Conservation (phyloP, 2,888 invertebrate genomes). For the Sceliomorpha sp. region DNA sequence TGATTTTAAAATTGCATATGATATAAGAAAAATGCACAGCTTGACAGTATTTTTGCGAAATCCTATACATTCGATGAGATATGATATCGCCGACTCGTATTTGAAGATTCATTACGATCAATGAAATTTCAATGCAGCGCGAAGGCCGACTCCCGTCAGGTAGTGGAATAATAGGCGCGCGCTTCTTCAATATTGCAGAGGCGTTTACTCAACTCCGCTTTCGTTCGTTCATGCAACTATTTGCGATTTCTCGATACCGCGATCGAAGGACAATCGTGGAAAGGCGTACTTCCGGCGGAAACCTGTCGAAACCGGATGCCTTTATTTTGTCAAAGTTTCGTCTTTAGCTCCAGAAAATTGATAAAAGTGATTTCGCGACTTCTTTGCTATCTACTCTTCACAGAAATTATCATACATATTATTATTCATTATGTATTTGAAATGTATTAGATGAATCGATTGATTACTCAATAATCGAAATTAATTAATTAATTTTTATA, state of each 20-base stretch:
- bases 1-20: no score
- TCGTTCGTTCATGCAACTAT: constrained; percentile 36
- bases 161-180: constrained; percentile 28
- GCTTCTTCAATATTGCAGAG: constrained; percentile 31
- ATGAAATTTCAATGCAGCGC: constrained; percentile 34
- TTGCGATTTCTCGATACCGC: constrained; percentile 38
- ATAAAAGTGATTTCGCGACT: constrained; percentile 16
- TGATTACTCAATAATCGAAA: no score
- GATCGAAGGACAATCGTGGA: constrained; percentile 49
- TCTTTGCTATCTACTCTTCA: constrained; percentile 8
- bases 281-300: constrained; percentile 46
- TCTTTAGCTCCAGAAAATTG: constrained; percentile 39
- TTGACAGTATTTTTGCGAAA: no score
- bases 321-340: constrained; percentile 33
- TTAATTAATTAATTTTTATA: no score
- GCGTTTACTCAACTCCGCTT: constrained; percentile 38
- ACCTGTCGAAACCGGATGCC: constrained; percentile 47
- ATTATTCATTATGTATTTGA: no score
- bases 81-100: no score
- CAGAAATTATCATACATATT: no score
- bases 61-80: no score
- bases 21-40: no score
- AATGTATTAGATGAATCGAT: no score
- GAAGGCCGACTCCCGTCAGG: constrained; percentile 52
- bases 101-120: no score